Percentiles rank a stretch among this genome's conserved stretches.
These are phyloP conservation scores for Enteromius unitaeniatus DNA, from an alignment of 2,797 vertebrate genomes.

Conservation along the genomic window DNA sequence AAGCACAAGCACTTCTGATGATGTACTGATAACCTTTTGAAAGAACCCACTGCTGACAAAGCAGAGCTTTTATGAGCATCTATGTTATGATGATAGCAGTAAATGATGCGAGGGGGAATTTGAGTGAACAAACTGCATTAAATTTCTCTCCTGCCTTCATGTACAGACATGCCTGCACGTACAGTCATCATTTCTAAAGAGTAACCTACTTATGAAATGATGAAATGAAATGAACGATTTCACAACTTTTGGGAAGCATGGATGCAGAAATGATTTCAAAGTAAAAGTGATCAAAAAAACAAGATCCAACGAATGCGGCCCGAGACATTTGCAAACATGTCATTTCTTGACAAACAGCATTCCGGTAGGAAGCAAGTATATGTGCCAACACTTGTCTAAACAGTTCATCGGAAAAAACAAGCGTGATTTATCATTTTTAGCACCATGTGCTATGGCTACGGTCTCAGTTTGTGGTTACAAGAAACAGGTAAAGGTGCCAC, in stretches of 20 bases:
- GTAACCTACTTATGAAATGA: background rate
- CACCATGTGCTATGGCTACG: background rate
- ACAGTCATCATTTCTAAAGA: background rate
- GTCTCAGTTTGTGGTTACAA: background rate
- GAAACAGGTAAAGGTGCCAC: background rate
- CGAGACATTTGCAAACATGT: background rate
- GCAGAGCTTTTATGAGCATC: background rate
- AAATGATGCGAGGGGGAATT: conserved; percentile 6
- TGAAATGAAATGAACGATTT: background rate
- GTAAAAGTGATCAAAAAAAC: background rate
- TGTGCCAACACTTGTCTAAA: background rate
- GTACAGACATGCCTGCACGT: background rate
- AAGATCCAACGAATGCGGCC: background rate
- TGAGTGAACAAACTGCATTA: conserved; percentile 12
- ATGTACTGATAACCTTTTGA: background rate
- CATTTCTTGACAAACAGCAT: conserved; percentile 8
- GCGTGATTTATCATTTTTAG: background rate
- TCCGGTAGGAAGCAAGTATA: background rate
- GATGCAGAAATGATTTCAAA: background rate
- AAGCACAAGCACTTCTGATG: background rate
- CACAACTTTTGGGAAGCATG: background rate
- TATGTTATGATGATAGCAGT: background rate
- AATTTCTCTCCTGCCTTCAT: background rate
- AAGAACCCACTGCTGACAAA: conserved; percentile 29
- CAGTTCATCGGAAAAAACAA: background rate